These are phyloP conservation scores for Pristionchus maxplancki DNA, from an alignment of 2,888 invertebrate genomes.

Conservation along the genomic window DNA sequence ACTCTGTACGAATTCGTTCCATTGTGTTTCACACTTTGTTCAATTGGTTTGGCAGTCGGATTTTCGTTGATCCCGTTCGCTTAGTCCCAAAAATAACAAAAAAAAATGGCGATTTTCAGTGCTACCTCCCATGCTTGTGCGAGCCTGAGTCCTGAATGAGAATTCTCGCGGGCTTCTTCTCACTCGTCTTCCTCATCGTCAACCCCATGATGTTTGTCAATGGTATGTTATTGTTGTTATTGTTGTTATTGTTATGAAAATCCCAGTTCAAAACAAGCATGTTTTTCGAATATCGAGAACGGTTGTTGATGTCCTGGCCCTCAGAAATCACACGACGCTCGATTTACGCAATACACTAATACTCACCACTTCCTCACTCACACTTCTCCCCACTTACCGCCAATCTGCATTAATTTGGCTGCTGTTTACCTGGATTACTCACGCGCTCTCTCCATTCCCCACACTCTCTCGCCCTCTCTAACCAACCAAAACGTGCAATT, in stretches of 20 bases:
- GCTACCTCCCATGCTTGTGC: not conserved
- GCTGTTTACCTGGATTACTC: not conserved
- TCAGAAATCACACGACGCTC: not conserved
- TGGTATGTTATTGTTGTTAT: not conserved
- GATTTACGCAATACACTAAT: not conserved
- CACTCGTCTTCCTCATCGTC: slow-evolving; percentile 51
- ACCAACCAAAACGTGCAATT: not conserved
- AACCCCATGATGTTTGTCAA: slow-evolving; percentile 44
- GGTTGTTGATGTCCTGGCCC: not conserved
- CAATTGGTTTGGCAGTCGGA: not conserved
- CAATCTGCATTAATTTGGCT: slow-evolving; percentile 30
- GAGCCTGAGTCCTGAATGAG: slow-evolving; percentile 28
- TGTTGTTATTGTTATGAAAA: no score
- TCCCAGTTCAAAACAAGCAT: not conserved
- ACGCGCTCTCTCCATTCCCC: not conserved
- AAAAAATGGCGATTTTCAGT: no score
- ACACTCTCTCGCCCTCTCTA: not conserved
- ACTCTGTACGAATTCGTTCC: not conserved
- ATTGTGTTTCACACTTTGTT: not conserved
- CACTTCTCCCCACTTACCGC: not conserved
- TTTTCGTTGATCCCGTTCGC: no score
- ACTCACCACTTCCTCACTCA: not conserved
- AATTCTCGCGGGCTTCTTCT: slow-evolving; percentile 52
- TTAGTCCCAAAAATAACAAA: no score
- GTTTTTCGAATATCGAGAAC: not conserved